Base-by-base conservation (phyloP, 2,797 vertebrate species). In the Eospalax fontanierii region DNA sequence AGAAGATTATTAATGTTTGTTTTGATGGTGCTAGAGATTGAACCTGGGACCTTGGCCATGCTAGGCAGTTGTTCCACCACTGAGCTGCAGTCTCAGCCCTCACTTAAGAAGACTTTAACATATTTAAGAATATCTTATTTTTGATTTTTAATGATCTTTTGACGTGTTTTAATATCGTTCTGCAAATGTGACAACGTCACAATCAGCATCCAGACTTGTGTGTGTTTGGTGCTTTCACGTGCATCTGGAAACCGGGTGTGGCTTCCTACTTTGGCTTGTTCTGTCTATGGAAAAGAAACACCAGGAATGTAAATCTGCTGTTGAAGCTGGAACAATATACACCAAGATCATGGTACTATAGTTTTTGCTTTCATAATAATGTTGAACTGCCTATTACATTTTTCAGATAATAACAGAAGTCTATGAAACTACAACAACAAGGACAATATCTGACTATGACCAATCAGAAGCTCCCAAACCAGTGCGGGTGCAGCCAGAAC, bases 321-420 rank as follows among this genome's bases (percentile, higher is more conserved):
- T 63, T 78, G 33, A 38, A 73, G 71, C 38, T 88, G 89, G 89
- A 88, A 75, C n/a, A 33, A 46, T 75, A 18, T 6, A 30, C 61
- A n/a, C 18, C 22, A 63, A 80, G 22, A 71, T 86, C 0, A 7
- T n/a, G 14, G 12, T 57, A 76, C 22, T 46, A 81, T 19, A 68
- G 68, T 65, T 87, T 88, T 96, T 65, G 59, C 81, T 89, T 92
- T 87, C 40, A 22, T 86, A 82, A 89, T 26, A 59, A 2, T 85
- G 6, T 73, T 90, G 73, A 88, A 78, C 7, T 85, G 0, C 14
- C 6, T 83, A 50, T 96, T 66, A 70, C 38, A 87, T 81, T 97
- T n/a, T 97, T 93, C 85, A 98, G 97, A 97, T 97, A 79, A 87
- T 97, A 93, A 98, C 97, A 88, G 43, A 94, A 95, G 12, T 96